Evolutionary conservation across 2,888 invertebrate genomes (phyloP), one percentile per base, ranked within the genome.

Genomic region (Orchesellides sinensis): DNA sequence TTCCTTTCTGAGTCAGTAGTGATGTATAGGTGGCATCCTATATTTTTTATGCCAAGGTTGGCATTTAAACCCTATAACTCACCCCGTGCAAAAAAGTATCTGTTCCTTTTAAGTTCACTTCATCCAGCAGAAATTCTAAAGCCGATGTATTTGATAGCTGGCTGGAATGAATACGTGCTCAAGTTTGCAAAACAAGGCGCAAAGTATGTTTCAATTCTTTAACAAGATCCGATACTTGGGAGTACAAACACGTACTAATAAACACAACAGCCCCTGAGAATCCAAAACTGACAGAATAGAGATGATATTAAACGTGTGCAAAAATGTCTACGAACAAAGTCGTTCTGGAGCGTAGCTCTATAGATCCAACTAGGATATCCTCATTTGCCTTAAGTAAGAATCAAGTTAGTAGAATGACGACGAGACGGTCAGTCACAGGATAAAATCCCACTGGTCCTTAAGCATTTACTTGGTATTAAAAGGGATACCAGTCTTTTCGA

Each of bases 1-100:
- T n/a, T n/a, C n/a, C n/a, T n/a, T n/a, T n/a, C n/a, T n/a, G n/a
- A n/a, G n/a, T n/a, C n/a, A n/a, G n/a, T n/a, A n/a, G 21, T 52
- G 52, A 75, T 75, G 65, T 65, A 54, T 75, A n/a, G n/a, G n/a
- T n/a, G n/a, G n/a, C n/a, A n/a, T n/a, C n/a, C 27, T 65, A 75
- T 66, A 66, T 75, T 75, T n/a, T 75, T 54, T 75, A 75, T 75
- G 66, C 75, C 75, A 75, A 75, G 75, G 75, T 75, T 75, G 75
- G 61, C 59, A 68, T 77, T 77, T 69, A 77, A 69, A 66, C 23
- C 2, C 32, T 32, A 47, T 47, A 25, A 27, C 40, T 61, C 45
- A 47, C 12, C 23, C 35, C 40, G 61, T 19, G 66, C 56, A 49
- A 68, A 56, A 75, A 65, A 40, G 19, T 63, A 25, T 17, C 10